Evolutionary conservation across 2,888 invertebrate species (phyloP).

Genomic region (Tenthredo scrophulariae): DNA sequence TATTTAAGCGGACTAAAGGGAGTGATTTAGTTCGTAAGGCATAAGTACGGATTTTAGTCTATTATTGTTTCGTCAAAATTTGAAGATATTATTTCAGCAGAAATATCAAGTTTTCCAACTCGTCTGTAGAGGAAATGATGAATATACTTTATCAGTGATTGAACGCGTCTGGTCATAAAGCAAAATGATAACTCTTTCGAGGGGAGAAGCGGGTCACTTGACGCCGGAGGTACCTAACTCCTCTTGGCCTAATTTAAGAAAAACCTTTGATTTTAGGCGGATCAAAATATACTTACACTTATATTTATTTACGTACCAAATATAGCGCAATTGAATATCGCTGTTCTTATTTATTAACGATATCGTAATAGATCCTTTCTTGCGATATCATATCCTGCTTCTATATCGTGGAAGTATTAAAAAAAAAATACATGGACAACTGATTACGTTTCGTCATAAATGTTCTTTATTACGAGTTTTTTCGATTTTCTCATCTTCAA

Average conservation of each 20-base stretch:
- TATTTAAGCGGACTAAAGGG: neutral
- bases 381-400: neutral
- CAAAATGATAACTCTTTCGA: constrained; percentile 12
- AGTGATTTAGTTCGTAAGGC: neutral
- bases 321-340: neutral
- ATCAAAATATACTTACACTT: neutral
- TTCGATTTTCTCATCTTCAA: neutral
- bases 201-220: neutral
- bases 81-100: neutral
- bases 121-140: neutral
- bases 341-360: constrained; percentile 1
- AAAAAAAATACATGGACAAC: neutral
- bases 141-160: constrained; percentile 26
- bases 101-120: neutral
- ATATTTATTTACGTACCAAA: neutral
- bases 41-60: neutral
- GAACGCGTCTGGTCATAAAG: neutral
- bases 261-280: neutral
- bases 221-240: neutral
- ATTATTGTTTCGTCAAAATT: neutral
- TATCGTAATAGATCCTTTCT: neutral
- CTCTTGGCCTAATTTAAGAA: neutral
- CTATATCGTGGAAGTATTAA: neutral
- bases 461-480: neutral
- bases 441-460: neutral